A percentile compares a stretch with the other conserved stretches of the same genome.
These are phyloP conservation scores for Phoebastria nigripes DNA, from an alignment of 2,797 vertebrate genomes.

Conservation along the genomic window DNA sequence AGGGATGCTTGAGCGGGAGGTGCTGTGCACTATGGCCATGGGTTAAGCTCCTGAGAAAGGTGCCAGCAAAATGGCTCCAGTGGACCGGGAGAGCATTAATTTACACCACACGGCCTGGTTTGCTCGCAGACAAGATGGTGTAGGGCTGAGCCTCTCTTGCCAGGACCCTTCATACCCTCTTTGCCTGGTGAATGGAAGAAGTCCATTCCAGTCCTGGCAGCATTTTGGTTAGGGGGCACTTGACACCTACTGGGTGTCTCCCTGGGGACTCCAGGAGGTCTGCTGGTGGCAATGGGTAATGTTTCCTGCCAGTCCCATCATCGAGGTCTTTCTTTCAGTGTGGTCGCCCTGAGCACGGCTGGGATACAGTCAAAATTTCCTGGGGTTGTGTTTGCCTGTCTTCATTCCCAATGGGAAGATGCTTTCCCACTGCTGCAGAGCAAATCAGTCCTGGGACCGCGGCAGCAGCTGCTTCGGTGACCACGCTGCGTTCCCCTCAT, in stretches of 20 bases:
- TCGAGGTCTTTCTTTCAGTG: not conserved
- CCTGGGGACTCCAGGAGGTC: no score
- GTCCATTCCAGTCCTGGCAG: not conserved
- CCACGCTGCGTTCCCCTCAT: rapidly evolving
- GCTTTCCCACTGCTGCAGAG: not conserved
- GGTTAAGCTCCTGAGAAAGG: not conserved
- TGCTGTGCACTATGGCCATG: not conserved
- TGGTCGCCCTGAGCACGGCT: rapidly evolving
- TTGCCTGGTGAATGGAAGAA: rapidly evolving
- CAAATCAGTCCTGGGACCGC: not conserved
- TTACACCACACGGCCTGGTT: not conserved
- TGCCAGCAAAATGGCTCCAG: not conserved
- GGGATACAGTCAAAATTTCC: not conserved
- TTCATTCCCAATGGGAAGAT: not conserved
- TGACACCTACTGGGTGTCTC: rapidly evolving
- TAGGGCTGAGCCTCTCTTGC: not conserved
- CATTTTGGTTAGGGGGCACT: not conserved
- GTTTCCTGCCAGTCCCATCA: not conserved
- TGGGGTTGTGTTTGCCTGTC: not conserved
- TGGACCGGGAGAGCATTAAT: rapidly evolving
- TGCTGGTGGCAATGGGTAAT: not conserved
- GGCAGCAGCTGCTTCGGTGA: not conserved
- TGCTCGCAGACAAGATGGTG: rapidly evolving
- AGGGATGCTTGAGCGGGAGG: not conserved
- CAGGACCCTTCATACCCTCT: not conserved